phyloP scores from a whole-genome alignment of 2,797 vertebrate species.

The Lagodon rhomboides region DNA sequence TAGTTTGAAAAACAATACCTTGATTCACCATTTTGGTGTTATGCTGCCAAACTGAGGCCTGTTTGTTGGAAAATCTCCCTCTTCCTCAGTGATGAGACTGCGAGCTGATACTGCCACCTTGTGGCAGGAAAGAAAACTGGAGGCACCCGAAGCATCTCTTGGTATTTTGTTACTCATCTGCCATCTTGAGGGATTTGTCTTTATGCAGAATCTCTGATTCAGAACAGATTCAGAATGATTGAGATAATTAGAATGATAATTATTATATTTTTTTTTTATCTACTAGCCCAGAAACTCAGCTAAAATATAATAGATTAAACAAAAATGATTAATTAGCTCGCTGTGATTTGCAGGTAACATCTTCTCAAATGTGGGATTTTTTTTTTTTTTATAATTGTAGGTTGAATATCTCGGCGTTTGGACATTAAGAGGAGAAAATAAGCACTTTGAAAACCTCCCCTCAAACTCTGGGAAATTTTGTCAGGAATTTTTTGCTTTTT shows the following conservation, averaged over 20 bases:
- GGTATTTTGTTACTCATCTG: neutral
- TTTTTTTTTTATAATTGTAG: no score
- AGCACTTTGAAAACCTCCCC: no score
- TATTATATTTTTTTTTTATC: no score
- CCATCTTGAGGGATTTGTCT: no score
- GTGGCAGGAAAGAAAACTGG: slow-evolving; percentile 37
- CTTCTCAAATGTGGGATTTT: no score
- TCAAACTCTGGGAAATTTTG: no score
- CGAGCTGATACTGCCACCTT: slow-evolving; percentile 57
- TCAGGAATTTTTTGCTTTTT: no score
- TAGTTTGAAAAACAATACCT: neutral
- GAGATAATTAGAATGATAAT: neutral
- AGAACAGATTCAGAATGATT: neutral
- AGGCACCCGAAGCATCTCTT: neutral
- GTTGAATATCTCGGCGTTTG: no score
- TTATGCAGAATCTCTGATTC: neutral
- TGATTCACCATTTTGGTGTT: neutral
- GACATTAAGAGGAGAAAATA: no score
- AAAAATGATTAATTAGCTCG: no score
- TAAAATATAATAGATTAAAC: neutral
- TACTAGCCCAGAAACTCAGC: no score
- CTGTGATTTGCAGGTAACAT: no score
- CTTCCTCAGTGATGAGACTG: neutral
- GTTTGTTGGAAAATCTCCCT: neutral
- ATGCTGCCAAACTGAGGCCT: neutral